phyloP scores from a whole-genome alignment of 92 coral and sea anemone species.

The Epizoanthus ramosus region DNA sequence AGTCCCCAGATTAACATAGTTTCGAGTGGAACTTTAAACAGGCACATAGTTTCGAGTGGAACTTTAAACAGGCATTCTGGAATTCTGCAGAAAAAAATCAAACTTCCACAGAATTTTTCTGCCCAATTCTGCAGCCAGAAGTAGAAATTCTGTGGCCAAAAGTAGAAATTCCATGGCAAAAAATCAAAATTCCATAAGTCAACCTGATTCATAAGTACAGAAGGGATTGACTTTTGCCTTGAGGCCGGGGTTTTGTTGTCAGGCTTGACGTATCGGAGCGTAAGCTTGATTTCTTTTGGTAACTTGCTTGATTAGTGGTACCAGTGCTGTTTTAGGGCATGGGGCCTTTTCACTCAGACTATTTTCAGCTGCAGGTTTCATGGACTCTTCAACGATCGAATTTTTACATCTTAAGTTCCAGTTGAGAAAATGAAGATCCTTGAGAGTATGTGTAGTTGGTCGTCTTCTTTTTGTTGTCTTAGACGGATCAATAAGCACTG shows the following conservation, averaged over 20 bases:
- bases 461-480: constrained; percentile 6
- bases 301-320: constrained; percentile 11
- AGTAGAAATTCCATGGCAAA: too few relatives aligned
- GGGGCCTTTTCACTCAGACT: too few relatives aligned
- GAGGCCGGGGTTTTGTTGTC: constrained; percentile 25
- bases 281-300: constrained; percentile 23
- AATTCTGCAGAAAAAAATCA: too few relatives aligned
- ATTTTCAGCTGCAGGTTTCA: constrained; percentile 18
- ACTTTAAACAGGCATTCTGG: too few relatives aligned
- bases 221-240: constrained; percentile 15
- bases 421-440: constrained; percentile 43
- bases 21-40: too few relatives aligned
- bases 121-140: too few relatives aligned
- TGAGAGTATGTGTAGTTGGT: constrained; percentile 29
- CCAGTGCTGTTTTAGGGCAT: background rate
- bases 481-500: constrained; percentile 22
- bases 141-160: too few relatives aligned
- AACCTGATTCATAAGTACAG: constrained; percentile 7
- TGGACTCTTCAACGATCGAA: constrained; percentile 38
- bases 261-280: background rate
- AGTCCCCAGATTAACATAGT: too few relatives aligned
- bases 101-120: too few relatives aligned
- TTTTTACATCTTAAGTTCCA: constrained; percentile 48
- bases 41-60: too few relatives aligned
- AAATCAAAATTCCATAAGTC: background rate